phyloP scores from a whole-genome alignment of 2,797 vertebrate species.

The Hipposideros larvatus region DNA sequence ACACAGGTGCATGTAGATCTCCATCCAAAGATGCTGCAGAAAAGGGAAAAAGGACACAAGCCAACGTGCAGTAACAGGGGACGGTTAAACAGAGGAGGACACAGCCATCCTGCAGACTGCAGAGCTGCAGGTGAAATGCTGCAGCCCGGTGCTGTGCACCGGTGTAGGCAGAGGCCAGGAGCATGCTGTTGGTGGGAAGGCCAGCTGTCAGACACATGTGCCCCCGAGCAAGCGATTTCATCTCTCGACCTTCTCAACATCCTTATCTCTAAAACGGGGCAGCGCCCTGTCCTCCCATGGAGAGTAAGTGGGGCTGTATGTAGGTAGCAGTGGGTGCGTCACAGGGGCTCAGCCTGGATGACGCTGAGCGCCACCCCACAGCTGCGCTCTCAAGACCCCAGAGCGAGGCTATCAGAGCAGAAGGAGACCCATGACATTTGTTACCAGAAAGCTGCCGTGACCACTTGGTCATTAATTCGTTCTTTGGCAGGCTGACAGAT shows the following conservation, averaged over 20 bases:
- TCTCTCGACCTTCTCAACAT: neutral
- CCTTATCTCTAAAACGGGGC: neutral
- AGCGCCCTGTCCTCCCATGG: neutral
- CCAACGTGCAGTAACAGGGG: neutral
- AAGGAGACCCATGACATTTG: neutral
- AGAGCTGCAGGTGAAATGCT: neutral
- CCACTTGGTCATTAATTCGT: neutral
- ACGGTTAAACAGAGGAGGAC: too few species aligned
- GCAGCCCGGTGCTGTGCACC: accelerated
- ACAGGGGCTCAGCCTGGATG: accelerated
- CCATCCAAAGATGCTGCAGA: neutral
- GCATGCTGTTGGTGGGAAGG: neutral
- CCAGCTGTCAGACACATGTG: too few species aligned
- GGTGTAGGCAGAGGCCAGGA: neutral
- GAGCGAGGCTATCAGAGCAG: neutral
- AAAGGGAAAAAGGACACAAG: neutral
- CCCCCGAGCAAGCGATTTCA: neutral
- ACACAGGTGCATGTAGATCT: neutral
- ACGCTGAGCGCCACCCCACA: neutral
- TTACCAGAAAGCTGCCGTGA: neutral
- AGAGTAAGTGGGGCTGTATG: accelerated
- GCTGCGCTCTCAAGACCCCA: neutral
- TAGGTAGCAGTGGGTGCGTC: accelerated
- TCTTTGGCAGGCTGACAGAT: neutral
- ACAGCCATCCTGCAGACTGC: accelerated